These are phyloP conservation scores for Sminthurinus signatus DNA, from an alignment of 1,140 invertebrate genomes.

Conservation along the genomic window DNA sequence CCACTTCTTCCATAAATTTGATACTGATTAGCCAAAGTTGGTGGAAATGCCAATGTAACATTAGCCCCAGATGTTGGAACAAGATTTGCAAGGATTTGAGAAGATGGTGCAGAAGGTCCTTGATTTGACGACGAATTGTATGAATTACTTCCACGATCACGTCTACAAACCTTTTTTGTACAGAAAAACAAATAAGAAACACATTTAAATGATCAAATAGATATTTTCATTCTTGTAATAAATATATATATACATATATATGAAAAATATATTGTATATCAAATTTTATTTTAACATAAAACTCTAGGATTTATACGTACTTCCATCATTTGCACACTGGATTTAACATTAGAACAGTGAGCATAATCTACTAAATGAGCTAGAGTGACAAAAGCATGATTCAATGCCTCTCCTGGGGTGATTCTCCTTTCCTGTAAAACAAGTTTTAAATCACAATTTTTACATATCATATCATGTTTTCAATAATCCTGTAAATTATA, in stretches of 20 bases:
- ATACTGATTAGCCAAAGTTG: conserved; percentile 74
- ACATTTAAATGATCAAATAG: too few relatives aligned
- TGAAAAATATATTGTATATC: too few relatives aligned
- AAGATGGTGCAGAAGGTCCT: conserved; percentile 39
- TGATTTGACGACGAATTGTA: conserved; percentile 28
- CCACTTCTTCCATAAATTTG: conserved; percentile 73
- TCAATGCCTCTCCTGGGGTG: conserved; percentile 88
- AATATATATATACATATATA: too few relatives aligned
- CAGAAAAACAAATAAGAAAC: too few relatives aligned
- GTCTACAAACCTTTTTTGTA: conserved; percentile 34
- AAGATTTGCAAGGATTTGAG: conserved; percentile 56
- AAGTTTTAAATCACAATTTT: neutral
- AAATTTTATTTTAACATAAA: too few relatives aligned
- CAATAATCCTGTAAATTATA: conserved; percentile 4
- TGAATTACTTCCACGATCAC: conserved; percentile 25
- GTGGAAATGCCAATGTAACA: conserved; percentile 79
- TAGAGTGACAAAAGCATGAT: conserved; percentile 89
- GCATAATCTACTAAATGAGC: conserved; percentile 92
- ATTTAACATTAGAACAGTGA: conserved; percentile 92
- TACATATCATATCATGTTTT: neutral
- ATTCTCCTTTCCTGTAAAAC: conserved; percentile 73
- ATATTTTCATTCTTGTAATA: too few relatives aligned
- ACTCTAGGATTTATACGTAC: too few relatives aligned
- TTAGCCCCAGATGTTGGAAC: conserved; percentile 69
- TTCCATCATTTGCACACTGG: conserved; percentile 94